phyloP scores from a whole-genome alignment of 2,797 vertebrate species.

The Sciurus vulgaris region DNA sequence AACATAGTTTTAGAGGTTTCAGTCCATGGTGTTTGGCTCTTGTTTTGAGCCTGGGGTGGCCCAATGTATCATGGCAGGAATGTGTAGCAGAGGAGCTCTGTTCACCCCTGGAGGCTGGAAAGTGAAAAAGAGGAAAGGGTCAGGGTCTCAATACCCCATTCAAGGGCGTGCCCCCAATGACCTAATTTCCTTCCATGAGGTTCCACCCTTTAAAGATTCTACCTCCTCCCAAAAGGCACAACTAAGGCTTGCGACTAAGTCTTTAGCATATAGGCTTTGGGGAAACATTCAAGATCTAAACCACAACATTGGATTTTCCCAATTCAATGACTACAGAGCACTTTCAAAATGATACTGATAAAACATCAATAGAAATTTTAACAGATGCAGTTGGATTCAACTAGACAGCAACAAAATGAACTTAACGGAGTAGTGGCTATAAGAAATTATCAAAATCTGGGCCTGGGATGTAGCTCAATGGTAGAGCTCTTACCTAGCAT shows the following conservation, averaged over 20 bases:
- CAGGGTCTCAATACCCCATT: neutral
- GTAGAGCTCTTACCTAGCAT: too few relatives aligned
- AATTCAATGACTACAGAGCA: neutral
- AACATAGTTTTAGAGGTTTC: neutral
- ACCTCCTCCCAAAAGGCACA: neutral
- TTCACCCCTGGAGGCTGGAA: neutral
- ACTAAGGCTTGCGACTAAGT: neutral
- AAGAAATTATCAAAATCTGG: conserved; percentile 35
- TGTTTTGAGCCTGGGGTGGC: neutral
- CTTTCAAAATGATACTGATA: neutral
- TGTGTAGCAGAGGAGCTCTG: neutral
- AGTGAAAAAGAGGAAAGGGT: neutral
- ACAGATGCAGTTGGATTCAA: neutral
- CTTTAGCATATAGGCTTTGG: neutral
- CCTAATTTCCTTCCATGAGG: neutral
- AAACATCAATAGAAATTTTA: conserved; percentile 37
- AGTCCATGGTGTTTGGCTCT: neutral
- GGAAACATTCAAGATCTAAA: neutral
- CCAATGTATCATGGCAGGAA: neutral
- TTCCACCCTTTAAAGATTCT: neutral
- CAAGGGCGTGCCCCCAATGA: neutral
- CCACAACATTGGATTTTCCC: neutral
- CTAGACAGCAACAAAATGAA: neutral
- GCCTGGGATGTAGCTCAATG: too few relatives aligned
- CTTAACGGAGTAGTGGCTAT: neutral